Evolutionary conservation across 2,113 vertebrate species (phyloP).

Genomic region (Cyphomyrus plagiostoma): DNA sequence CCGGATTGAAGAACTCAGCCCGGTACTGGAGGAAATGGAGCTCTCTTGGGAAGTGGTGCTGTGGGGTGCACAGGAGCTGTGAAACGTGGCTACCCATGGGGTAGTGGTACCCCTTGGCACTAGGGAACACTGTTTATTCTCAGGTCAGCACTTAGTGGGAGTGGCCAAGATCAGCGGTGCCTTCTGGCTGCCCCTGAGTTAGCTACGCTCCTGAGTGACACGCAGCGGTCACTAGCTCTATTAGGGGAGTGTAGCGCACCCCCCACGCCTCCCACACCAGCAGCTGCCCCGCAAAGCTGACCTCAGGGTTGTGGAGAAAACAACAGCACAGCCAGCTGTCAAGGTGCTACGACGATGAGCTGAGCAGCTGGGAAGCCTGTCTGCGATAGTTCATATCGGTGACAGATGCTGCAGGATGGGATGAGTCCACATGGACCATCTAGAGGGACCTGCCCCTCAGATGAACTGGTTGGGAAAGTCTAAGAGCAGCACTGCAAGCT

Average conservation of each 20-base stretch:
- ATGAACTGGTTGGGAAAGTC: neutral
- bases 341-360: neutral
- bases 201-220: neutral
- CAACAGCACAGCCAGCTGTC: neutral
- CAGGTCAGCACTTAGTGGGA: neutral
- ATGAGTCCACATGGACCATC: neutral
- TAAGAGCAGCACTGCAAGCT: neutral
- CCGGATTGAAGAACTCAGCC: neutral
- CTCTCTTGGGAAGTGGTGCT: neutral
- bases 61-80: neutral
- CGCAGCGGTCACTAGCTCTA: neutral
- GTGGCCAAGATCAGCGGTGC: neutral
- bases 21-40: neutral
- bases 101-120: neutral
- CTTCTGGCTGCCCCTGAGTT: neutral
- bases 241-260: neutral
- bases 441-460: neutral
- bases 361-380: neutral
- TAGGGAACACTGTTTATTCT: neutral
- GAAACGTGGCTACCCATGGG: neutral
- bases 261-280: neutral
- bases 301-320: neutral
- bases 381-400: neutral
- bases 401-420: neutral
- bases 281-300: neutral